A percentile compares a stretch with the other conserved stretches of the same genome.
Conservation (phyloP, 1,140 invertebrate species). For the Pomacea maculata region DNA sequence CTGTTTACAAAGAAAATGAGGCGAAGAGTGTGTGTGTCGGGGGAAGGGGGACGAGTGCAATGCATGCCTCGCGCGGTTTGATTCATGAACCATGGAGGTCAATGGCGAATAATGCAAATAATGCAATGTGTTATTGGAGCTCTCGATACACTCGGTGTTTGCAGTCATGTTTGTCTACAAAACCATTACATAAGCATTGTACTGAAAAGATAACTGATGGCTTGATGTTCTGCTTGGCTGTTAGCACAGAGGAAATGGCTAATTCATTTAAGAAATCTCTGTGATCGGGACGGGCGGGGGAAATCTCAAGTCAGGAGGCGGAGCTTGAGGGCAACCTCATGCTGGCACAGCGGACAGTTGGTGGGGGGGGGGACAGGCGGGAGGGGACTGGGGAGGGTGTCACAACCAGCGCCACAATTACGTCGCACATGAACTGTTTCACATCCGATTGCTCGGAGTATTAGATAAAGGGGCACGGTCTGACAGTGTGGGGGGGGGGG, state of each 20-base stretch:
- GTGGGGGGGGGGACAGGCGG: background rate
- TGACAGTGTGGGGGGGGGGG: background rate
- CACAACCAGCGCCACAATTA: conserved; percentile 17
- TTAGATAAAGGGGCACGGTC: conserved; percentile 23
- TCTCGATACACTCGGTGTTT: too few species aligned
- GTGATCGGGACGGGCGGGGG: background rate
- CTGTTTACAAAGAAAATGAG: too few species aligned
- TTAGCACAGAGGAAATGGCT: background rate
- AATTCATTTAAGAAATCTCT: background rate
- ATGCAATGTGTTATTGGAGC: too few species aligned
- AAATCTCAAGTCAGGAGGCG: too few species aligned
- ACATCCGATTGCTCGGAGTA: conserved; percentile 26
- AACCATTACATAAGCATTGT: too few species aligned
- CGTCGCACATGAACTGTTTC: conserved; percentile 27
- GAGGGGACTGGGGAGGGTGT: background rate
- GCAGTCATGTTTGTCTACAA: too few species aligned
- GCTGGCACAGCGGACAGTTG: background rate
- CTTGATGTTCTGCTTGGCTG: background rate
- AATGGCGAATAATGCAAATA: too few species aligned
- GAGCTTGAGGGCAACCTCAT: background rate
- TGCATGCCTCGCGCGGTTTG: too few species aligned
- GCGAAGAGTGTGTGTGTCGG: too few species aligned
- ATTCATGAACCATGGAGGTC: too few species aligned
- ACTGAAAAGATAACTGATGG: background rate
- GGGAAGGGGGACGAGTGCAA: too few species aligned